Conservation (phyloP, 2,113 vertebrate genomes). For the Larimichthys crocea region DNA sequence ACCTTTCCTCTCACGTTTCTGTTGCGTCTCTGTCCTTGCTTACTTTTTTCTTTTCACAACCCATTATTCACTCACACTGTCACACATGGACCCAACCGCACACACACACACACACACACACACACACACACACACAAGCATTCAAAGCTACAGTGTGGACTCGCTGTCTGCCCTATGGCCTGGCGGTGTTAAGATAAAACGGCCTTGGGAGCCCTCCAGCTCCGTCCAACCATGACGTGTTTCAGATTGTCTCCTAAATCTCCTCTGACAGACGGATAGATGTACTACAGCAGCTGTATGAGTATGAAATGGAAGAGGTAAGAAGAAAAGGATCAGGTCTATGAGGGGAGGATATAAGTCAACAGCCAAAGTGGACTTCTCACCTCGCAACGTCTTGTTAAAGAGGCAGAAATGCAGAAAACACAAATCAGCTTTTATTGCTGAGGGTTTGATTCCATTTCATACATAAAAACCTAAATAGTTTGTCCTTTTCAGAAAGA, state of each 20-base stretch:
- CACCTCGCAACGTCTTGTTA: background rate
- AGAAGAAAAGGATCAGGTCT: constrained; percentile 23
- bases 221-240: constrained; percentile 58
- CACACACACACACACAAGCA: background rate
- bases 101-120: no score
- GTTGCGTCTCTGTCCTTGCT: constrained; percentile 1
- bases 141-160: background rate
- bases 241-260: constrained; percentile 73
- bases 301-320: constrained; percentile 48
- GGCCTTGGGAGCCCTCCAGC: constrained; percentile 39
- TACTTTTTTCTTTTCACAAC: background rate
- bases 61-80: background rate
- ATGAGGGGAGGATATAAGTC: constrained; percentile 10
- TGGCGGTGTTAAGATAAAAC: constrained; percentile 38
- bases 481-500: no score
- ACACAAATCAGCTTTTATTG: background rate
- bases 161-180: constrained; percentile 13
- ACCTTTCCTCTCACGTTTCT: background rate
- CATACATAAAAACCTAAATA: background rate
- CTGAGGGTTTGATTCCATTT: background rate
- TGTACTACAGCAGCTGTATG: constrained; percentile 53
- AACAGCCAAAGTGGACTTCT: background rate
- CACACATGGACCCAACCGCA: background rate
- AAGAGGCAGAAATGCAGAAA: no score
- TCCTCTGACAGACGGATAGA: constrained; percentile 69